phyloP scores from a whole-genome alignment of 2,888 invertebrate genomes.

The Ophioninae sp. region DNA sequence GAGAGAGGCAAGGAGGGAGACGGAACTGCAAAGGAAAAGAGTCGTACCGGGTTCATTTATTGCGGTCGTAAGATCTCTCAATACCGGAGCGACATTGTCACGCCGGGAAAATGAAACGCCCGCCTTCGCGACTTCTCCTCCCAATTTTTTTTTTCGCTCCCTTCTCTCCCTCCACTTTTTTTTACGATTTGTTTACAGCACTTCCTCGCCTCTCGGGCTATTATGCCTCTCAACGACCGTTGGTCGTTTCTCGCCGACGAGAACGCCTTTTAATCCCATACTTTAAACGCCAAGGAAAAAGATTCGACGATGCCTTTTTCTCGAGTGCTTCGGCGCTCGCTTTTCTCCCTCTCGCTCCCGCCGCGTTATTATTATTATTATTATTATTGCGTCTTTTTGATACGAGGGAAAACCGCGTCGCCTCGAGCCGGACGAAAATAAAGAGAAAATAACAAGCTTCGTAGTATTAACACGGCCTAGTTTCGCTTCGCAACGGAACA shows the following conservation, averaged over 20 bases:
- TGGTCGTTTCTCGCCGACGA: constrained; percentile 61
- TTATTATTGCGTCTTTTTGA: constrained; percentile 40
- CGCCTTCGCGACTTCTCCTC: constrained; percentile 27
- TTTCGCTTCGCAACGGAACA: background rate
- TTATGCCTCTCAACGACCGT: constrained; percentile 70
- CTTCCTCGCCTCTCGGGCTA: constrained; percentile 62
- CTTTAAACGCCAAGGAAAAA: constrained; percentile 49
- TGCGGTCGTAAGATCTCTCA: constrained; percentile 53
- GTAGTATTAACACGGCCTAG: constrained; percentile 1
- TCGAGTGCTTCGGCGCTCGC: constrained; percentile 35
- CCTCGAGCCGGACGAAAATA: constrained; percentile 22
- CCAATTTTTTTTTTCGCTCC: constrained; percentile 19
- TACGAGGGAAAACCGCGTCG: constrained; percentile 21
- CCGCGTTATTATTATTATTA: constrained; percentile 4
- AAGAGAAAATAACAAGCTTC: constrained; percentile 17
- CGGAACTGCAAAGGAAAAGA: background rate
- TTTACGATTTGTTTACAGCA: constrained; percentile 80
- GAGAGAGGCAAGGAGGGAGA: background rate
- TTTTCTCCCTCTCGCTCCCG: constrained; percentile 26
- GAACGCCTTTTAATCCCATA: constrained; percentile 66
- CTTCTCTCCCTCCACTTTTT: constrained; percentile 53
- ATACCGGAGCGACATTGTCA: constrained; percentile 55
- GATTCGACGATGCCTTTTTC: constrained; percentile 33
- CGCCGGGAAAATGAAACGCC: constrained; percentile 41
- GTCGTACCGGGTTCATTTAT: constrained; percentile 46